Percentiles rank a stretch among this genome's conserved stretches.
Conservation (phyloP, 2,113 vertebrate species). For the Anarrhichthys ocellatus region DNA sequence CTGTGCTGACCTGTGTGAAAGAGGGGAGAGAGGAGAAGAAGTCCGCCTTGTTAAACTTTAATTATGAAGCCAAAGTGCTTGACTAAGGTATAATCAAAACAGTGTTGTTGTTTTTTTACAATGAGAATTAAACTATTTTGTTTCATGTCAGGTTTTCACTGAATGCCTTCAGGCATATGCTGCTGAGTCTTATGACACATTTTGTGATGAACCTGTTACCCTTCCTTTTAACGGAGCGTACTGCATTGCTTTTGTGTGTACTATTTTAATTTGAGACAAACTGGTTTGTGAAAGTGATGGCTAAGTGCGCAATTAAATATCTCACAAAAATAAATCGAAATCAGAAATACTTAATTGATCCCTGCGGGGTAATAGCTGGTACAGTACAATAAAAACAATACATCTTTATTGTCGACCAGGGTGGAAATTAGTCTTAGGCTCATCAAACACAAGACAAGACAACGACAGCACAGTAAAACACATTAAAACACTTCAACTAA, state of each 20-base stretch:
- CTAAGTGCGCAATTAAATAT: not conserved
- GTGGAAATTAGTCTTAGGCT: not conserved
- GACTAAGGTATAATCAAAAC: not conserved
- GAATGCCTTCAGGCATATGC: not conserved
- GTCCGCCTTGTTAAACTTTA: not conserved
- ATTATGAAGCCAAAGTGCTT: not conserved
- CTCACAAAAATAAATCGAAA: not conserved
- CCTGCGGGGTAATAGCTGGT: not conserved
- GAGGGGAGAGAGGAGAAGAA: slow-evolving; percentile 6
- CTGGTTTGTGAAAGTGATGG: not conserved
- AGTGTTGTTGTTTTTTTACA: not conserved
- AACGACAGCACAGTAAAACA: not conserved
- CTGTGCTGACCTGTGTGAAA: slow-evolving; percentile 19
- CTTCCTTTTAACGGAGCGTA: not conserved
- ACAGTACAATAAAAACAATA: not conserved
- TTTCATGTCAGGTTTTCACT: not conserved
- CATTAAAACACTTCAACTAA: not conserved
- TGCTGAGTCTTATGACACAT: not conserved
- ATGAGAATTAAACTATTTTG: not conserved
- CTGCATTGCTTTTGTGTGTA: not conserved
- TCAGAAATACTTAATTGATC: not conserved
- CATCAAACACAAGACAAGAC: not conserved
- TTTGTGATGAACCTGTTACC: not conserved
- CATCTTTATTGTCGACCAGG: not conserved
- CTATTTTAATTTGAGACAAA: not conserved